phyloP scores from a whole-genome alignment of 2,888 invertebrate genomes.

The Lapara coniferarum region DNA sequence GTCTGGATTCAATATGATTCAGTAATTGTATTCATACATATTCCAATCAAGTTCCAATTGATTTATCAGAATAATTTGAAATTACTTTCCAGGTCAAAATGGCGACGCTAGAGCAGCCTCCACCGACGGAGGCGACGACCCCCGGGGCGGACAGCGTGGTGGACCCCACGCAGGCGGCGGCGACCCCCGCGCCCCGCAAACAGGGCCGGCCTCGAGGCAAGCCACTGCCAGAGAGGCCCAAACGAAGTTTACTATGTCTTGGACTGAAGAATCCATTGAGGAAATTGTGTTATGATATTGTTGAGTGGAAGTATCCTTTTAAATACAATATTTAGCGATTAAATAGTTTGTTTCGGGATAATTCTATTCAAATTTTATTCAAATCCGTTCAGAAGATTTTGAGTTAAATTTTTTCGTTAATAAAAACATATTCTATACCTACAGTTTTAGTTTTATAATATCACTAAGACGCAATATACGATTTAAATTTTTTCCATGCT shows the following conservation, averaged over 20 bases:
- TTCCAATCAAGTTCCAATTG: no score
- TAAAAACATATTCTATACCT: no score
- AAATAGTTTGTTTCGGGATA: no score
- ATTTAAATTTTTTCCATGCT: no score
- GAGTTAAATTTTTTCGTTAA: no score
- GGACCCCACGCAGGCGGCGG: conserved; percentile 52
- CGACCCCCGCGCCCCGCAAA: conserved; percentile 81
- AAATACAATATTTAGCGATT: conserved; percentile 21
- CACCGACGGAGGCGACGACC: conserved; percentile 59
- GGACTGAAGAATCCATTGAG: conserved; percentile 96
- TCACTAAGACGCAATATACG: no score
- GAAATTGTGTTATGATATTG: conserved; percentile 97
- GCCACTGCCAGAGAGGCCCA: conserved; percentile 94
- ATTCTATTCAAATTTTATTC: no score
- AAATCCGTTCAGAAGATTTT: no score
- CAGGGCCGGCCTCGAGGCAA: conserved; percentile 89
- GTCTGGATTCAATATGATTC: no score
- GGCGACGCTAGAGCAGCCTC: conserved; percentile 64
- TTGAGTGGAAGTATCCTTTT: conserved; percentile 99
- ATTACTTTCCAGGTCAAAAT: conserved; percentile 63
- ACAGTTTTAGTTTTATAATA: no score
- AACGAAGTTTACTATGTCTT: conserved; percentile 95
- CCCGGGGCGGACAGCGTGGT: conserved; percentile 62
- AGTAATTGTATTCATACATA: no score
- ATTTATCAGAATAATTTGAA: no score